Evolutionary conservation across 2,797 vertebrate genomes (phyloP), one percentile per base, ranked within the genome.

Genomic region (Kryptolebias ocellatus): DNA sequence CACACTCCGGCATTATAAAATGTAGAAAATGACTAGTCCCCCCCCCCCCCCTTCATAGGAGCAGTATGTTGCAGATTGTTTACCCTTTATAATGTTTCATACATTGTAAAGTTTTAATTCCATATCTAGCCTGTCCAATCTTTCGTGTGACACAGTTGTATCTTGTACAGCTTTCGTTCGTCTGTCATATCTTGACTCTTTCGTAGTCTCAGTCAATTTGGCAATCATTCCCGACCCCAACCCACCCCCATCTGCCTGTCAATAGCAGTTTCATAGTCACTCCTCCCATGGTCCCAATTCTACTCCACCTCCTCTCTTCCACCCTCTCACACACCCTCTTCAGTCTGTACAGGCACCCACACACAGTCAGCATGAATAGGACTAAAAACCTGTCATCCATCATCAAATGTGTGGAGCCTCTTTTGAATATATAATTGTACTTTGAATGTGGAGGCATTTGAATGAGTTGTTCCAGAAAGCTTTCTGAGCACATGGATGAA

Each of bases 401-500:
- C 87, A 89, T 89, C 84, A 90, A 84, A 89, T 84, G 83, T 85
- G 86, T 60, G 31, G 83, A 82, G 77, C 74, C 64, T 79, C 77
- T 80, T 87, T 84, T 83, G 68, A 89, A 87, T 90, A 58, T 76
- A 64, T 71, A 79, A 83, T 83, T 72, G 46, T 84, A 78, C 71
- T 83, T 90, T 81, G 71, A 86, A 80, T 86, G 83, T 72, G 72
- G 74, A 82, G 84, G 70, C 79, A 79, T 89, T 80, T 85, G 64
- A 86, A 84, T 82, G 81, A 58, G 67, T 46, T 64, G 61, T 61
- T 68, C 50, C 62, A 72, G 71, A 83, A 60, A 45, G 66, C 59
- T 51, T 70, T 64, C 60, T 60, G 61, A 69, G 47, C 79, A 76
- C 75, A 78, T 70, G 69, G 65, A 76, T 89, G 80, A 83, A 74